These are phyloP conservation scores for Dendroctonus ponderosae DNA, from an alignment of 1,140 invertebrate species.

Conservation along the genomic window DNA sequence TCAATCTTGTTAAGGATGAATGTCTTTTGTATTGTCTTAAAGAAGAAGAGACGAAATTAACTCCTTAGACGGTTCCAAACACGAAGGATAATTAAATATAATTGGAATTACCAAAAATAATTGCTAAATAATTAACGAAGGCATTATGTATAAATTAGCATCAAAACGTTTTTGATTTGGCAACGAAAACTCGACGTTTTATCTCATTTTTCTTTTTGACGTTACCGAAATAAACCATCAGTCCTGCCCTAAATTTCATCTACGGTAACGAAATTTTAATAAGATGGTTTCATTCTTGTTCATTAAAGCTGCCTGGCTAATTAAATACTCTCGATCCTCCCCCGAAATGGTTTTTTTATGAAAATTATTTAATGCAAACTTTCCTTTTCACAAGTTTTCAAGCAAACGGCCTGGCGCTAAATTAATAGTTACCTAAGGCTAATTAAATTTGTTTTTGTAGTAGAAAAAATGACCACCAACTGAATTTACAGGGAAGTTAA, in stretches of 20 bases:
- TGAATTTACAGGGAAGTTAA: too few relatives aligned
- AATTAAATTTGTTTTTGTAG: constrained; percentile 5
- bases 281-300: constrained; percentile 15
- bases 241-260: constrained; percentile 5
- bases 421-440: constrained; percentile 10
- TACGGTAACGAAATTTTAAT: constrained; percentile 19
- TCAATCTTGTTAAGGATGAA: too few relatives aligned
- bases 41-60: too few relatives aligned
- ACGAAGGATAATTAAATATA: too few relatives aligned
- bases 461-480: too few relatives aligned
- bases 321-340: constrained; percentile 15
- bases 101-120: too few relatives aligned
- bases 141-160: too few relatives aligned
- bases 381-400: constrained; percentile 6
- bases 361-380: constrained; percentile 13
- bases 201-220: constrained; percentile 1
- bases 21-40: too few relatives aligned
- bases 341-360: constrained; percentile 20
- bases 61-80: too few relatives aligned
- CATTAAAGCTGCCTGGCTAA: constrained; percentile 14
- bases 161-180: too few relatives aligned
- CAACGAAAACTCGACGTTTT: too few relatives aligned
- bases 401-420: constrained; percentile 4
- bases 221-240: constrained; percentile 4
- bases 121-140: too few relatives aligned